Evolutionary conservation across 1,140 invertebrate genomes (phyloP).

Genomic region (Hylaeus anthracinus): DNA sequence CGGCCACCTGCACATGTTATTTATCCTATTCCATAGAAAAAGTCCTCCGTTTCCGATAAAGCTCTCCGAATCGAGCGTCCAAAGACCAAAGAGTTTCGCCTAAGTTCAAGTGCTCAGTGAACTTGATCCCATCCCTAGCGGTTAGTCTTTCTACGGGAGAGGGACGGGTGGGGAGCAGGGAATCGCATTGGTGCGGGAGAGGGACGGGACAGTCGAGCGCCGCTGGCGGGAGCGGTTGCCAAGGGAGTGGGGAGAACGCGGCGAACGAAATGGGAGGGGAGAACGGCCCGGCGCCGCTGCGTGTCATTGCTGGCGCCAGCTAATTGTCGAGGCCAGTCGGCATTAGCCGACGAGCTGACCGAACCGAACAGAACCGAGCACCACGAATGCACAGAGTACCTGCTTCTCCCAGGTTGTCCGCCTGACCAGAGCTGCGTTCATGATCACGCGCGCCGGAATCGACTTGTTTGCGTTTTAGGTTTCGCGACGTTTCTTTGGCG

Average conservation of each 20-base stretch:
- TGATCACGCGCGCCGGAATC: constrained; percentile 13
- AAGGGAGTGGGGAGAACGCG: not conserved
- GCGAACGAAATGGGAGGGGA: constrained; percentile 30
- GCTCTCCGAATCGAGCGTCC: too few species aligned
- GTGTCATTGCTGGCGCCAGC: constrained; percentile 78
- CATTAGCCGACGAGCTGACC: constrained; percentile 73
- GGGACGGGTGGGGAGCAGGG: not conserved
- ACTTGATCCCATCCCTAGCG: too few species aligned
- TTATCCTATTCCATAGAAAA: too few species aligned
- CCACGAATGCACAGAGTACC: constrained; percentile 25
- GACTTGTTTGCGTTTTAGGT: not conserved
- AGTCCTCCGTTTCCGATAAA: too few species aligned
- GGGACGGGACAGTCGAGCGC: constrained; percentile 9
- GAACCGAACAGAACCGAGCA: constrained; percentile 63
- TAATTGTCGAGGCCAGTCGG: constrained; percentile 78
- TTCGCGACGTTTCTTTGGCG: not conserved
- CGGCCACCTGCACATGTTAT: too few species aligned
- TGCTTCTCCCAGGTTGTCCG: not conserved
- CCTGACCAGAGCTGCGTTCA: not conserved
- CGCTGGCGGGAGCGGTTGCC: constrained; percentile 39
- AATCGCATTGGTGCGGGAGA: constrained; percentile 25
- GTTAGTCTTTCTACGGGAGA: not conserved
- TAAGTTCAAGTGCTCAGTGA: too few species aligned
- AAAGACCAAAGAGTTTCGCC: too few species aligned
- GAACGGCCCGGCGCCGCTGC: constrained; percentile 70